Percentiles rank a stretch among this genome's conserved stretches.
These are phyloP conservation scores for Scopus umbretta DNA, from an alignment of 2,113 vertebrate species.

Conservation along the genomic window DNA sequence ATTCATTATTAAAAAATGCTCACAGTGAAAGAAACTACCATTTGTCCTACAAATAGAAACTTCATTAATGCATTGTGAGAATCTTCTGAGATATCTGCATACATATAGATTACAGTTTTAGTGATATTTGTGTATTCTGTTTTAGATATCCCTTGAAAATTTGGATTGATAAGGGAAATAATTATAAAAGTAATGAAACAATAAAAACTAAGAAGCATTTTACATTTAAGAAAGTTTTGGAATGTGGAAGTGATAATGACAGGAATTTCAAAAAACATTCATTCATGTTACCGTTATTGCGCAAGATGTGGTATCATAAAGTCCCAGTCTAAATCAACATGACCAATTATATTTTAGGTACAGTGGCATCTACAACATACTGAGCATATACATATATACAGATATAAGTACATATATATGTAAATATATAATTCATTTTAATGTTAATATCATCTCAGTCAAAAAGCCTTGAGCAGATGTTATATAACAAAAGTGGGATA, in stretches of 20 bases:
- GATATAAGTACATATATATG: not conserved
- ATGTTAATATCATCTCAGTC: not conserved
- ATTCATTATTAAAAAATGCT: slow-evolving; percentile 11
- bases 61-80: not conserved
- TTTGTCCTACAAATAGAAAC: not conserved
- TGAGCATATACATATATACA: not conserved
- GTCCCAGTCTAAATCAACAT: not conserved
- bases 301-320: not conserved
- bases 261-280: not conserved
- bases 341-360: not conserved
- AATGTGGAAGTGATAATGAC: not conserved
- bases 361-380: not conserved
- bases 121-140: not conserved
- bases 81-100: not conserved
- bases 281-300: not conserved
- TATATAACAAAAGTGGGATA: not conserved
- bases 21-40: not conserved
- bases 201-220: not conserved
- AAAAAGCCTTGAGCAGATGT: not conserved
- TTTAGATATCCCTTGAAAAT: not conserved
- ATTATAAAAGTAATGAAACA: not conserved
- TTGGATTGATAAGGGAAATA: not conserved
- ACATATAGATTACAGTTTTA: not conserved
- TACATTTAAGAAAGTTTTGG: not conserved
- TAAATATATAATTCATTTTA: not conserved